Percentiles rank a stretch among this genome's conserved stretches.
Evolutionary conservation across 35 echinoderm and acorn worm genomes (phyloP).

Genomic region (Heliocidaris tuberculata): DNA sequence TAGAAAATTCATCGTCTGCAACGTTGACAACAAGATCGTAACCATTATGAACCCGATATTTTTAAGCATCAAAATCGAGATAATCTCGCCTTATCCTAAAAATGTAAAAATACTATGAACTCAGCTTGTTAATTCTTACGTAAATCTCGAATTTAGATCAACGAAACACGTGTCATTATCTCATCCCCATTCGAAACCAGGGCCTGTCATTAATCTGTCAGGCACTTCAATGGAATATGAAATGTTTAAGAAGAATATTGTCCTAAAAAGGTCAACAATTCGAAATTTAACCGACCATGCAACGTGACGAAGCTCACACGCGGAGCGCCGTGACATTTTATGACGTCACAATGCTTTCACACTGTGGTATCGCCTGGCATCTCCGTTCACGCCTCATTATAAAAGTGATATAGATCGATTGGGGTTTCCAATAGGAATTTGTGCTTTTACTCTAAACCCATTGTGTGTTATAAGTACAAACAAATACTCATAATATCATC

Average conservation of each 20-base stretch:
- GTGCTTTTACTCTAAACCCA: not conserved
- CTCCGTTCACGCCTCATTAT: slow-evolving; percentile 1
- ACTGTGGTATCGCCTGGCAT: not conserved
- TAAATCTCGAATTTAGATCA: too few relatives aligned
- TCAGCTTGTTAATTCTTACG: not conserved
- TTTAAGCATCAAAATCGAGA: not conserved
- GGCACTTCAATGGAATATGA: not conserved
- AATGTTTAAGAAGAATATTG: not conserved
- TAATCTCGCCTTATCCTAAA: not conserved
- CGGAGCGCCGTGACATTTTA: not conserved
- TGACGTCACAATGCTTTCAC: not conserved
- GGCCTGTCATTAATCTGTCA: not conserved
- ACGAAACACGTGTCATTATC: not conserved
- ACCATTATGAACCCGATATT: not conserved
- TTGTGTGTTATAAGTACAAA: not conserved
- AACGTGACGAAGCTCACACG: not conserved
- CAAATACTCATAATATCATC: not conserved
- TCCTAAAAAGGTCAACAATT: not conserved
- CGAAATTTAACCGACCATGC: not conserved
- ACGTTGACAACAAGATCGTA: not conserved
- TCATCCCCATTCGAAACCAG: not conserved
- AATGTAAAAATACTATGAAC: not conserved
- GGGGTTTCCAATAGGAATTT: not conserved
- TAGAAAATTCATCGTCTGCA: not conserved
- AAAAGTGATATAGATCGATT: not conserved